Conservation (phyloP, 1,140 invertebrate genomes). For the Drosophila nigromelanica region DNA sequence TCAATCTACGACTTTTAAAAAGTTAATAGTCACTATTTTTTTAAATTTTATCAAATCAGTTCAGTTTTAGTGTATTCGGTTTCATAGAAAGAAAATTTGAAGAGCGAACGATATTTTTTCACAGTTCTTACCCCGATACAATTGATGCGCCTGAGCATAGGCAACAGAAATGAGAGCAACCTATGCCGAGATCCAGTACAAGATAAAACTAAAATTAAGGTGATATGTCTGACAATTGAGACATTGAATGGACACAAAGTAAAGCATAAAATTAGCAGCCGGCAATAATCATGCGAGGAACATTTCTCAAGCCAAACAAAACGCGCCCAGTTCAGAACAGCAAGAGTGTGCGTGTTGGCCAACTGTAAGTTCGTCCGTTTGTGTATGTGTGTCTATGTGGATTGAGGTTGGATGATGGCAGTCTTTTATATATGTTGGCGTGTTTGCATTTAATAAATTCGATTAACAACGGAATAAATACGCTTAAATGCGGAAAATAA, state of each 20-base stretch:
- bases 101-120: too few species aligned
- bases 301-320: slow-evolving; percentile 76
- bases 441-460: slow-evolving; percentile 83
- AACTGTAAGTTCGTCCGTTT: neutral
- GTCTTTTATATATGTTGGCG: slow-evolving; percentile 61
- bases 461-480: slow-evolving; percentile 83
- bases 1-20: neutral
- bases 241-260: slow-evolving; percentile 53
- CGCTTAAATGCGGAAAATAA: slow-evolving; percentile 83
- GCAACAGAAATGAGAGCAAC: slow-evolving; percentile 1
- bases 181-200: neutral
- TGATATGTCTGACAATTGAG: slow-evolving; percentile 47
- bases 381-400: slow-evolving; percentile 10
- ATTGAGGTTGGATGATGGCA: slow-evolving; percentile 20
- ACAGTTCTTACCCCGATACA: too few species aligned
- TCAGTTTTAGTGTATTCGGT: too few species aligned
- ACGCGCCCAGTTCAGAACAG: slow-evolving; percentile 57
- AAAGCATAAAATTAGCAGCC: slow-evolving; percentile 70
- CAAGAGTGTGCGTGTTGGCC: slow-evolving; percentile 24
- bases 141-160: neutral
- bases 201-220: slow-evolving; percentile 2
- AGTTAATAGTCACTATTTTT: too few species aligned
- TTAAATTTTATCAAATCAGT: too few species aligned
- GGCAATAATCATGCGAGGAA: slow-evolving; percentile 71
- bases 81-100: too few species aligned